phyloP scores from a whole-genome alignment of 2,797 vertebrate genomes.

The Melanotaenia parkinsoni region DNA sequence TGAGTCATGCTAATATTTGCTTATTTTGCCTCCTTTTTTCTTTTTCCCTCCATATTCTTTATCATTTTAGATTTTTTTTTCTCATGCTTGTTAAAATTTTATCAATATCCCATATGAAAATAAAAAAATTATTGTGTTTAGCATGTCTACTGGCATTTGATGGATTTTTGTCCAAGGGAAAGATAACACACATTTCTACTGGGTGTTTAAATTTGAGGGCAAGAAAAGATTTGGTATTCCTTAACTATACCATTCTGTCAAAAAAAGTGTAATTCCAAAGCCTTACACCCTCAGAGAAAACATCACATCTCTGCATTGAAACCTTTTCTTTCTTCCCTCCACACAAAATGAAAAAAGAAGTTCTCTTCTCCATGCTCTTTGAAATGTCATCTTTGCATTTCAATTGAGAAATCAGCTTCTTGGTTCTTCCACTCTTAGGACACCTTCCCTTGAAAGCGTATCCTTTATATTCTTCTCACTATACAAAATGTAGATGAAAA shows the following conservation, averaged over 20 bases:
- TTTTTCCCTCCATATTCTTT: slow-evolving; percentile 1
- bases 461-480: slow-evolving; percentile 13
- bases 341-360: slow-evolving; percentile 11
- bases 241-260: slow-evolving; percentile 9
- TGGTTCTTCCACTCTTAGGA: slow-evolving; percentile 4
- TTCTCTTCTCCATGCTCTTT: slow-evolving; percentile 13
- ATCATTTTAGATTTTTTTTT: neutral
- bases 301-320: slow-evolving; percentile 9
- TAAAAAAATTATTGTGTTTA: neutral
- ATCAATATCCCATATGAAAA: no score
- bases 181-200: neutral
- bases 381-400: slow-evolving; percentile 59
- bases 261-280: neutral
- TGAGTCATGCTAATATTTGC: slow-evolving; percentile 5
- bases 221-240: slow-evolving; percentile 10
- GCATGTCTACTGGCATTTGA: neutral
- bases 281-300: slow-evolving; percentile 28
- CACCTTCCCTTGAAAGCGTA: slow-evolving; percentile 15
- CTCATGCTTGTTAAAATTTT: no score
- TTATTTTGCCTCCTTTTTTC: neutral
- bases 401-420: slow-evolving; percentile 18
- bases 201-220: neutral
- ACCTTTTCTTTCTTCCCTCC: slow-evolving; percentile 13
- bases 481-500: slow-evolving; percentile 30
- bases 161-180: no score